Evolutionary conservation across 2,113 vertebrate species (phyloP).

Genomic region (Mesitornis unicolor): DNA sequence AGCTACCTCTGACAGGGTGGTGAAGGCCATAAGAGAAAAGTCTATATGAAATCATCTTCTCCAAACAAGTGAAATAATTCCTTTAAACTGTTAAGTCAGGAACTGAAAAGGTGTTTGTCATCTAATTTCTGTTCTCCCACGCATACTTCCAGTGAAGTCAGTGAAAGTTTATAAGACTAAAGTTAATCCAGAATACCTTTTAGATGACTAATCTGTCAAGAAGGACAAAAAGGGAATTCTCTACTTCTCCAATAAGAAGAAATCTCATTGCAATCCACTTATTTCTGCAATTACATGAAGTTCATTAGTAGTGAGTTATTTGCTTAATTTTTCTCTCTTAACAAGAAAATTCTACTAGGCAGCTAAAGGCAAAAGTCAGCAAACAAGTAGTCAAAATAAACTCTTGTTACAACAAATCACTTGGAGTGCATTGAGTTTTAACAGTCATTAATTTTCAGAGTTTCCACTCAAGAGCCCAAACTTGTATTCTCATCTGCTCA

Average conservation of each 20-base stretch:
- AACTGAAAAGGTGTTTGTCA: neutral
- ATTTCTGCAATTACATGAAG: neutral
- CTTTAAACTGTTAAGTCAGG: neutral
- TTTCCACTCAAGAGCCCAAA: neutral
- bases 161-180: neutral
- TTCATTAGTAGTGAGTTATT: neutral
- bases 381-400: neutral
- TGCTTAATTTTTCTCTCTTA: neutral
- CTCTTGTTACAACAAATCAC: neutral
- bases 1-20: neutral
- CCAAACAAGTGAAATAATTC: neutral
- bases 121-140: constrained; percentile 25
- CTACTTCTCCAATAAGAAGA: neutral
- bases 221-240: neutral
- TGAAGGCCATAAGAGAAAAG: neutral
- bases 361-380: neutral
- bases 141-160: neutral
- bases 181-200: too few species aligned
- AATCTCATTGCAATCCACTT: neutral
- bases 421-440: neutral
- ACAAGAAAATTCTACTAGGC: neutral
- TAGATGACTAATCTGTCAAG: neutral
- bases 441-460: neutral
- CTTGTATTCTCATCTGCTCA: neutral
- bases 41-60: neutral